Evolutionary conservation across 2,888 invertebrate species (phyloP).

Genomic region (Pteria penguin): DNA sequence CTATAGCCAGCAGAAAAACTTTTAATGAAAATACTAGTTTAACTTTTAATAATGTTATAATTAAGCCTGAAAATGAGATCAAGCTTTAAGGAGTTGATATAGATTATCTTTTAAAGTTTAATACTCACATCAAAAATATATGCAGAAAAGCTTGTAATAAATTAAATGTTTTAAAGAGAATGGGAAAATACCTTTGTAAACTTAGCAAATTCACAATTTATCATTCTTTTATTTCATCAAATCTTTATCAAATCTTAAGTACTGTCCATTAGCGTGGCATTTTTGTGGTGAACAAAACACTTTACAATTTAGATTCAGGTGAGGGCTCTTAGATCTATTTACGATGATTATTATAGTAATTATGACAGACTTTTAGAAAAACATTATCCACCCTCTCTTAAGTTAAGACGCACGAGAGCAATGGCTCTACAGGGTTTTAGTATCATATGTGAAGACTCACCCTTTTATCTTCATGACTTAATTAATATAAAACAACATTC

Average conservation of each 20-base stretch:
- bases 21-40: no score
- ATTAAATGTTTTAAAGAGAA: no score
- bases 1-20: no score
- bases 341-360: not conserved
- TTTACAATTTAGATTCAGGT: slow-evolving; percentile 5
- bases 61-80: no score
- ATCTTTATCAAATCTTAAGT: slow-evolving; percentile 15
- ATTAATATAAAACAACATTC: not conserved
- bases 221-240: slow-evolving; percentile 9
- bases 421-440: not conserved
- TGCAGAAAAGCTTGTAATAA: no score
- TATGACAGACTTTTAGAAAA: not conserved
- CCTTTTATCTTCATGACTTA: not conserved
- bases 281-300: slow-evolving; percentile 14
- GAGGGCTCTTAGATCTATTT: slow-evolving; percentile 1
- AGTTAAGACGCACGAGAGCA: not conserved
- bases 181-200: no score
- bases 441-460: not conserved
- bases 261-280: slow-evolving; percentile 2
- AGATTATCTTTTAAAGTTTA: no score
- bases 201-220: slow-evolving; percentile 1
- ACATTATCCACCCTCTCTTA: not conserved
- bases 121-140: no score
- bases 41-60: no score
- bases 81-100: no score